These are phyloP conservation scores for Cryptoblepharus egeriae DNA, from an alignment of 2,797 vertebrate genomes.

Conservation along the genomic window DNA sequence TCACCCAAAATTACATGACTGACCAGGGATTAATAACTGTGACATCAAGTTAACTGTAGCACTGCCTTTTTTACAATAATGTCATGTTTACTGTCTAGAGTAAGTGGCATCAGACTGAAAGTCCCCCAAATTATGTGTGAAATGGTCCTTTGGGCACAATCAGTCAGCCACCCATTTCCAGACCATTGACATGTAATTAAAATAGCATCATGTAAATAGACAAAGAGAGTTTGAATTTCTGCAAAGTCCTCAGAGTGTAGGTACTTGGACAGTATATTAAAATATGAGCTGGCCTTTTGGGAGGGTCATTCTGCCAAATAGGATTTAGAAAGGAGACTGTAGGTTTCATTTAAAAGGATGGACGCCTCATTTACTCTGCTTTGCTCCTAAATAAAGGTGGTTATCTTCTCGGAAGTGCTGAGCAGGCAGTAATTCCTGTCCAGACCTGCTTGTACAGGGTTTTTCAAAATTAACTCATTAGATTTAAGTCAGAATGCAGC, in stretches of 20 bases:
- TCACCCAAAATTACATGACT: slow-evolving; percentile 56
- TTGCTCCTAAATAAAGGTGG: slow-evolving; percentile 2
- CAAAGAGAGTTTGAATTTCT: slow-evolving; percentile 59
- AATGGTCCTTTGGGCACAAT: slow-evolving; percentile 64
- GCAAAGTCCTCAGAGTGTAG: slow-evolving; percentile 57
- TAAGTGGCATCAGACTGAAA: slow-evolving; percentile 69
- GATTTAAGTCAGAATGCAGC: background rate
- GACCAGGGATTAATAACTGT: slow-evolving; percentile 62
- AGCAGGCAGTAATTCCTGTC: background rate
- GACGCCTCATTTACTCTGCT: background rate
- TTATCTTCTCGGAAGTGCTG: slow-evolving; percentile 23
- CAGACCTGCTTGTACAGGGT: background rate
- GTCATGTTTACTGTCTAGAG: slow-evolving; percentile 63
- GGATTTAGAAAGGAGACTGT: slow-evolving; percentile 10
- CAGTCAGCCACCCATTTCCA: slow-evolving; percentile 59
- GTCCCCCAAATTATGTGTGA: slow-evolving; percentile 54
- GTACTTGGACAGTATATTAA: slow-evolving; percentile 55
- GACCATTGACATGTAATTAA: slow-evolving; percentile 76
- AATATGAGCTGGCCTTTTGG: background rate
- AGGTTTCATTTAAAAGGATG: slow-evolving; percentile 13
- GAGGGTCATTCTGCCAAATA: background rate
- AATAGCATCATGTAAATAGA: slow-evolving; percentile 68
- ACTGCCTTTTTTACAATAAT: slow-evolving; percentile 57
- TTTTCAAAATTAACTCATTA: slow-evolving; percentile 4
- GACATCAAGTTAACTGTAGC: slow-evolving; percentile 60